These are phyloP conservation scores for Rhagonycha lutea DNA, from an alignment of 2,888 invertebrate species.

Conservation along the genomic window DNA sequence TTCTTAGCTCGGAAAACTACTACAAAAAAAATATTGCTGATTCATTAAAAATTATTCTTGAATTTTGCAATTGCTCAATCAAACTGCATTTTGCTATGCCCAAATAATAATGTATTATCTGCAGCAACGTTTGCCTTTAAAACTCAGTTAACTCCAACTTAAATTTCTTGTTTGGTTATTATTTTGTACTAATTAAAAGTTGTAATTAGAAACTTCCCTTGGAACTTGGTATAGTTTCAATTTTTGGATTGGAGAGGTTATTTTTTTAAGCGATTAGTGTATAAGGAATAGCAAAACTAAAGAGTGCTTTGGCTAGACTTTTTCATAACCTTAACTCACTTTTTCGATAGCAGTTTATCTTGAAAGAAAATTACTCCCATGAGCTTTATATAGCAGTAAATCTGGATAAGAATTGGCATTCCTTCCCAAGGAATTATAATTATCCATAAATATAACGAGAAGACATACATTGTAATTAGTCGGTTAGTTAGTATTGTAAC, in stretches of 20 bases:
- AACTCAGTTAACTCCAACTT: background rate
- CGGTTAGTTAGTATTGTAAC: background rate
- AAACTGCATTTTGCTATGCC: background rate
- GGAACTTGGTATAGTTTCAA: background rate
- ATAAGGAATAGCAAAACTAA: background rate
- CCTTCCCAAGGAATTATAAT: slow-evolving; percentile 13
- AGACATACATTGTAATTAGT: background rate
- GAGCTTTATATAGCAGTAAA: slow-evolving; percentile 23
- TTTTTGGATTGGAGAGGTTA: background rate
- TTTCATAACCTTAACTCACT: slow-evolving; percentile 1
- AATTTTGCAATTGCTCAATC: background rate
- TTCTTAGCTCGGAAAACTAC: background rate
- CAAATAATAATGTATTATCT: background rate
- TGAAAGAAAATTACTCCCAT: slow-evolving; percentile 13
- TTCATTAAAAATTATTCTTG: background rate
- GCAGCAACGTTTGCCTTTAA: background rate
- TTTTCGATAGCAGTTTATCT: slow-evolving; percentile 18
- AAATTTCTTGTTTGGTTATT: background rate
- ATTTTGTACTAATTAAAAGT: background rate
- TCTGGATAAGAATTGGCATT: slow-evolving; percentile 24
- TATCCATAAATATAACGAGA: slow-evolving; percentile 5
- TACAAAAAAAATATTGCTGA: background rate
- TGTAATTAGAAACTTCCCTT: background rate
- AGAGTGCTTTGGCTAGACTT: background rate
- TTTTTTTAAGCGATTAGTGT: background rate